phyloP scores from a whole-genome alignment of 1,140 invertebrate species.

The Aradophagus sp. region DNA sequence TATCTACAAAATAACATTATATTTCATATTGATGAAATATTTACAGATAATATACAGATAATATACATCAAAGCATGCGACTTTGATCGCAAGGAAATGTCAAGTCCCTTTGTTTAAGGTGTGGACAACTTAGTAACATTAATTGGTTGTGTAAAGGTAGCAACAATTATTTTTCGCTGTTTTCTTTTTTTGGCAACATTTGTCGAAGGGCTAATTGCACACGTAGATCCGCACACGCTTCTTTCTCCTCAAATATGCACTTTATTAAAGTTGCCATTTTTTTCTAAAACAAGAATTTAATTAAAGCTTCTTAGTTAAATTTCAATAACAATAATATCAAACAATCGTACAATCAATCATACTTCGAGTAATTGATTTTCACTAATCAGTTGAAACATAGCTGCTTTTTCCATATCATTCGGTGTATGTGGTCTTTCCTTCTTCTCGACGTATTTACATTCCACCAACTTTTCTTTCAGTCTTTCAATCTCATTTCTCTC shows the following conservation, averaged over 20 bases:
- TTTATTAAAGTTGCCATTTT: slow-evolving; percentile 78
- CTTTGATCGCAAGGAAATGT: slow-evolving; percentile 28
- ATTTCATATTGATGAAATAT: slow-evolving; percentile 41
- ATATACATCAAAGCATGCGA: slow-evolving; percentile 26
- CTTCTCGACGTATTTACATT: slow-evolving; percentile 72
- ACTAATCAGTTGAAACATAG: slow-evolving; percentile 75
- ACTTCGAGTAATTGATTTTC: slow-evolving; percentile 80
- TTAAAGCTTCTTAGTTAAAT: slow-evolving; percentile 1
- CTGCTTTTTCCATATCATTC: slow-evolving; percentile 73
- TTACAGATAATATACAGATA: too few relatives aligned
- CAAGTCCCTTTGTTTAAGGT: slow-evolving; percentile 13
- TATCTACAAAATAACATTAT: slow-evolving; percentile 50
- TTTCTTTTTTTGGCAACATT: slow-evolving; percentile 62
- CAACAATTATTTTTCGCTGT: slow-evolving; percentile 36
- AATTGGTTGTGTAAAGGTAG: slow-evolving; percentile 28
- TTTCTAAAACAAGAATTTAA: slow-evolving; percentile 69
- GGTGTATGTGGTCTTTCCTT: slow-evolving; percentile 72
- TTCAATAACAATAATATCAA: background rate
- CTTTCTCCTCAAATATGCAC: slow-evolving; percentile 81
- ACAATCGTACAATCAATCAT: slow-evolving; percentile 14
- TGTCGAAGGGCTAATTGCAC: slow-evolving; percentile 80
- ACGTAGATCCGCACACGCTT: slow-evolving; percentile 80
- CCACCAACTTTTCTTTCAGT: slow-evolving; percentile 74
- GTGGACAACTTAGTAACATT: slow-evolving; percentile 19
- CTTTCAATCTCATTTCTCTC: slow-evolving; percentile 81